Conservation (phyloP, 2,888 invertebrate genomes). For the Drosophila ustulata region DNA sequence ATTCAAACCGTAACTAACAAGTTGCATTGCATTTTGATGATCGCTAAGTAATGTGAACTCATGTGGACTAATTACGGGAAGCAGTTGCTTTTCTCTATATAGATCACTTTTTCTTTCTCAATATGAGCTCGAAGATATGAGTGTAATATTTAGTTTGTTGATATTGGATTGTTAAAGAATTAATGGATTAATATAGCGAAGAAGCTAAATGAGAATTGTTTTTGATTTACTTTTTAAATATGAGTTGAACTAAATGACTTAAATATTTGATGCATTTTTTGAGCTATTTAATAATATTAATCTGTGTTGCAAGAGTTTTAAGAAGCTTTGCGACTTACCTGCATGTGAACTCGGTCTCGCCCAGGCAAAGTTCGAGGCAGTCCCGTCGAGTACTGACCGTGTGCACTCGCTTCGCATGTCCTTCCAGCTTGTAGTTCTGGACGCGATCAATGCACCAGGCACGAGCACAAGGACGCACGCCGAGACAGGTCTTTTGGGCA, state of each 20-base stretch:
- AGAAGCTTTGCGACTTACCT: constrained; percentile 87
- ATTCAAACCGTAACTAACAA: not conserved
- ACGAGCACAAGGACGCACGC: constrained; percentile 93
- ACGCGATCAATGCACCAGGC: constrained; percentile 98
- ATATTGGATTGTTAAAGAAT: too few species aligned
- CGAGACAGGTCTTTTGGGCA: constrained; percentile 96
- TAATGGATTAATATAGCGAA: too few species aligned
- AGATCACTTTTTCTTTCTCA: not conserved
- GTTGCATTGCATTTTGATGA: not conserved
- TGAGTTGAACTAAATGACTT: too few species aligned
- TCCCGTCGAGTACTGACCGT: constrained; percentile 92
- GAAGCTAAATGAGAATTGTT: too few species aligned
- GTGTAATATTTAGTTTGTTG: not conserved
- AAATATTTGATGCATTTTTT: too few species aligned
- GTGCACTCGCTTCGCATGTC: constrained; percentile 90
- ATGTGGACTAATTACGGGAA: not conserved
- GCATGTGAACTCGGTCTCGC: constrained; percentile 95
- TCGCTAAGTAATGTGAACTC: not conserved
- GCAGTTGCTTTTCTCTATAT: not conserved
- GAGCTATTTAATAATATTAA: too few species aligned
- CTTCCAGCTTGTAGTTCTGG: constrained; percentile 92
- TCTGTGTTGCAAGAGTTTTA: too few species aligned
- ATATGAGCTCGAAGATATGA: not conserved
- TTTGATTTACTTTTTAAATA: too few species aligned
- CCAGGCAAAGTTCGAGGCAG: constrained; percentile 95